Evolutionary conservation across 2,888 invertebrate genomes (phyloP), one percentile per base, ranked within the genome.

Genomic region (Megastigmus dorsalis): DNA sequence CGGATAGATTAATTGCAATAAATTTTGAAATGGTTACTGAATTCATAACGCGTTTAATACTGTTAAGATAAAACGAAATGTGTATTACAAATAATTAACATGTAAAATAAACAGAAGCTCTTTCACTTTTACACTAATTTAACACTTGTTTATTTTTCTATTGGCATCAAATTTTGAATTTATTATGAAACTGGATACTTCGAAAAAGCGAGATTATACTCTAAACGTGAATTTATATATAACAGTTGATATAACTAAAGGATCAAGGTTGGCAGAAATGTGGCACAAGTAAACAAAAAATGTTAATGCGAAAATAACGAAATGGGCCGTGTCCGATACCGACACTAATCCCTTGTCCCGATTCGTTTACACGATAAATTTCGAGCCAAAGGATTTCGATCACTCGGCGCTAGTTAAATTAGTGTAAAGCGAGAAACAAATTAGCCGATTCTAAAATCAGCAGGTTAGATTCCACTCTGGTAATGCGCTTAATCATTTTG

Each of bases 241-340:
- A 30, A 3, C 20, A 20, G 33, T 20, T 13, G 36, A 1, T 18
- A 38, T 57, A 48, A 50, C 2, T 41, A 52, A 60, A 62, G 43
- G 30, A 62, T 60, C 65, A 72, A 72, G 71, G 71, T 57, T 18
- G 13, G n/a, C 23, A 28, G n/a, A 71, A 71, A 72, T 41, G 30
- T 66, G 52, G 66, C 7, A 48, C 48, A 54, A 30, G 23, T 67
- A 73, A 73, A 73, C 60, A 73, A 54, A 52, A n/a, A 52, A 26
- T 55, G 52, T 52, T 52, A 28, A 67, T 59, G 52, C 18, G 60
- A 60, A 60, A 67, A 59, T 66, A 54, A 41, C 55, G 54, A 54
- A 48, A 45, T 2, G 15, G n/a, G 38, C 48, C 18, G 33, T 28
- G 36, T 20, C 28, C 13, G 52, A 60, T 66, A 26, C 9, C n/a